A percentile compares a stretch with the other conserved stretches of the same genome.
Evolutionary conservation across 2,888 invertebrate genomes (phyloP).

Genomic region (Diadegma fenestrale): DNA sequence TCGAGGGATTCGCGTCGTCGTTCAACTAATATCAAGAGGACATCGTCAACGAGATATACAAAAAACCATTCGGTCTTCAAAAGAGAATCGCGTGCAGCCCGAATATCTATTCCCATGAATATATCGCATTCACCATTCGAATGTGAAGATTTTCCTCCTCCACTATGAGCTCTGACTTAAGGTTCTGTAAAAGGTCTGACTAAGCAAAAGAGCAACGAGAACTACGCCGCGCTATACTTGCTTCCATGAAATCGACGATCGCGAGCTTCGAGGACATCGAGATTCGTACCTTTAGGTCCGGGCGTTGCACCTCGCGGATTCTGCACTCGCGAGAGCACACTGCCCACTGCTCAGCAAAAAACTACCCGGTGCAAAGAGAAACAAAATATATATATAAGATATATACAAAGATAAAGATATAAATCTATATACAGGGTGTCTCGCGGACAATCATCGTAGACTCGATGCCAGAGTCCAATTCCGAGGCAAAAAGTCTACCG

Average conservation of each 20-base stretch:
- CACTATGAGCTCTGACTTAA: slow-evolving; percentile 40
- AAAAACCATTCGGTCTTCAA: background rate
- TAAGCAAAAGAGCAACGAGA: slow-evolving; percentile 63
- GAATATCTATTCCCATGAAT: slow-evolving; percentile 54
- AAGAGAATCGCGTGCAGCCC: slow-evolving; percentile 14
- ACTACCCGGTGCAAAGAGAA: slow-evolving; percentile 38
- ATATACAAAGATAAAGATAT: slow-evolving; percentile 27
- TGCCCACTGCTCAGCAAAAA: slow-evolving; percentile 47
- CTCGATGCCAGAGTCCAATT: background rate
- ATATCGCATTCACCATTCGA: slow-evolving; percentile 37
- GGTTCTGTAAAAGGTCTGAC: slow-evolving; percentile 26
- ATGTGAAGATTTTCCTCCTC: slow-evolving; percentile 33
- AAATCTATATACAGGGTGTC: slow-evolving; percentile 19
- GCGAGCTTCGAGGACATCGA: slow-evolving; percentile 69
- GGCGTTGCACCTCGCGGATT: slow-evolving; percentile 29
- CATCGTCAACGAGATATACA: background rate
- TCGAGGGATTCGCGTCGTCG: background rate
- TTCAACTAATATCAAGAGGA: background rate
- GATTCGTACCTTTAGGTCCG: slow-evolving; percentile 63
- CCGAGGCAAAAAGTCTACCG: background rate
- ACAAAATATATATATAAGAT: slow-evolving; percentile 50
- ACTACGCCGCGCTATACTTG: slow-evolving; percentile 59
- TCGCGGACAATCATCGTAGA: background rate
- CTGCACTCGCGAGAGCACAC: slow-evolving; percentile 51
- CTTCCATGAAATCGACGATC: slow-evolving; percentile 75